A percentile compares a stretch with the other conserved stretches of the same genome.
Conservation (phyloP, 2,113 vertebrate genomes). For the Bostrychus sinensis region DNA sequence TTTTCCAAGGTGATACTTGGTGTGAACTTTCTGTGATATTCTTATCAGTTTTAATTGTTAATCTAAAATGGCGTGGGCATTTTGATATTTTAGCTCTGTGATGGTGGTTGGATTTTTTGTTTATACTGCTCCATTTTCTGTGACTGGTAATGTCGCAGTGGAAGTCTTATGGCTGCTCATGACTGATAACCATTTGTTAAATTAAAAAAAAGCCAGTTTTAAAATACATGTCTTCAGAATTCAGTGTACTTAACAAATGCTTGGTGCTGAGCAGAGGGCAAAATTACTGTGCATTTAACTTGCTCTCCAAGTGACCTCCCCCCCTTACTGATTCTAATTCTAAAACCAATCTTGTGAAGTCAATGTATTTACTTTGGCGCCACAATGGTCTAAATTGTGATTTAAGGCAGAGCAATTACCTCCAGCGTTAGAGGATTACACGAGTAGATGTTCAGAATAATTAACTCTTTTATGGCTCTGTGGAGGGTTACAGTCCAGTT, state of each 20-base stretch:
- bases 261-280: conserved; percentile 13
- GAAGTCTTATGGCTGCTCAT: too few species aligned
- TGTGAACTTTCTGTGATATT: too few species aligned
- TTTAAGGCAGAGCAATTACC: conserved; percentile 19
- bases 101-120: too few species aligned
- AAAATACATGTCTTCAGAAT: too few species aligned
- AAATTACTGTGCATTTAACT: conserved; percentile 24
- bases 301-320: conserved; percentile 40
- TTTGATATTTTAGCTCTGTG: too few species aligned
- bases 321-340: conserved; percentile 25
- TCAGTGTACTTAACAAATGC: neutral
- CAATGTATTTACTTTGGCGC: neutral
- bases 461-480: conserved; percentile 40
- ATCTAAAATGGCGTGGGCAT: too few species aligned
- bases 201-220: too few species aligned
- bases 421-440: conserved; percentile 33
- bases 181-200: too few species aligned
- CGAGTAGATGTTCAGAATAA: conserved; percentile 20
- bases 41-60: too few species aligned
- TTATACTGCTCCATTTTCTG: too few species aligned
- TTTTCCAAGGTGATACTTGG: too few species aligned
- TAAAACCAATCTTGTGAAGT: neutral
- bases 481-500: conserved; percentile 39
- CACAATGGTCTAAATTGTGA: neutral
- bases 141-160: too few species aligned